A percentile compares a stretch with the other conserved stretches of the same genome.
These are phyloP conservation scores for Drosophila equinoxialis DNA, from an alignment of 1,140 invertebrate species.

Conservation along the genomic window DNA sequence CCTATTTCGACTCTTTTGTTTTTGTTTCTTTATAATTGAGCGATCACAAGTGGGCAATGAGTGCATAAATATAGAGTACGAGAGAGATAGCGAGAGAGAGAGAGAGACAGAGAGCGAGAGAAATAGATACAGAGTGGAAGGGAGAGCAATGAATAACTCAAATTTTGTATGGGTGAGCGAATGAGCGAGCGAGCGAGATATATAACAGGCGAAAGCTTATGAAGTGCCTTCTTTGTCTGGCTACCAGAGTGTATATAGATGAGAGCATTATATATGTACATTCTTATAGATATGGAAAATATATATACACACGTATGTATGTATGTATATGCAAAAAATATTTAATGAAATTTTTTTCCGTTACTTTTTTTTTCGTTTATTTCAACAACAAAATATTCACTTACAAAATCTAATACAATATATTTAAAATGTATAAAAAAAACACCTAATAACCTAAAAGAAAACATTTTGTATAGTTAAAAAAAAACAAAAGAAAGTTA, in stretches of 20 bases:
- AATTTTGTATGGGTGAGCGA: constrained; percentile 18
- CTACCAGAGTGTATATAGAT: constrained; percentile 14
- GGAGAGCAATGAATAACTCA: constrained; percentile 5
- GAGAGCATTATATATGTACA: constrained; percentile 1
- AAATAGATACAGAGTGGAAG: constrained; percentile 3
- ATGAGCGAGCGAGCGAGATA: constrained; percentile 18
- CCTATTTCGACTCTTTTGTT: constrained; percentile 49
- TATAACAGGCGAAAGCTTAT: constrained; percentile 41
- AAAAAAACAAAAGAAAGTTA: neutral
- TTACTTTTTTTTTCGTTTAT: constrained; percentile 63
- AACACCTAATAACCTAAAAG: constrained; percentile 62
- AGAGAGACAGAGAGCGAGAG: constrained; percentile 5
- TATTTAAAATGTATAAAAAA: constrained; percentile 50
- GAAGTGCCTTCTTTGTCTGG: constrained; percentile 8
- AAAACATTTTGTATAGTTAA: constrained; percentile 37
- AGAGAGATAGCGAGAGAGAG: constrained; percentile 38
- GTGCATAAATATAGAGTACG: constrained; percentile 15
- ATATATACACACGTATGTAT: neutral
- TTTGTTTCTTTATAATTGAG: constrained; percentile 47
- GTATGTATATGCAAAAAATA: no score
- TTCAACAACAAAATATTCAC: constrained; percentile 39
- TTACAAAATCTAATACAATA: constrained; percentile 62
- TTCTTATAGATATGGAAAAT: constrained; percentile 11
- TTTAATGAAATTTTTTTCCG: constrained; percentile 24
- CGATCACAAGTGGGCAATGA: constrained; percentile 5